Conservation (phyloP, 2,113 vertebrate genomes). For the Hippocampus comes region DNA sequence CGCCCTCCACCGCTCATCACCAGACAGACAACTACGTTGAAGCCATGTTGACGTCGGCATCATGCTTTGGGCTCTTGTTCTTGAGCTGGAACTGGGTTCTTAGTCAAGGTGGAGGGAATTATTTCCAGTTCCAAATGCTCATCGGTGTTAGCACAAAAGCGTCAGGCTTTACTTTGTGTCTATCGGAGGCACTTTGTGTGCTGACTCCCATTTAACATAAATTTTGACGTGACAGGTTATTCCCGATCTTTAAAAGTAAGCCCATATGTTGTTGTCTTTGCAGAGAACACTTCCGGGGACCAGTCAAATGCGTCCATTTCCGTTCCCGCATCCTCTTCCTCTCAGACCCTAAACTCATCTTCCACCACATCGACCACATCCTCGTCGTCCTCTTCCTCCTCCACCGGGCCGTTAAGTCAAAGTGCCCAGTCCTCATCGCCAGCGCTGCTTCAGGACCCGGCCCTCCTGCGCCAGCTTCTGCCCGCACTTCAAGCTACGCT, state of each 20-base stretch:
- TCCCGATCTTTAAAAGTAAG: background rate
- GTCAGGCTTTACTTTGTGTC: no score
- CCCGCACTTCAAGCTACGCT: slow-evolving; percentile 94
- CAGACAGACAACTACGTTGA: no score
- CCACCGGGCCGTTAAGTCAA: slow-evolving; percentile 80
- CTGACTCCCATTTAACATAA: no score
- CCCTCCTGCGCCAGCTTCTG: slow-evolving; percentile 92
- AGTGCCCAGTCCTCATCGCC: slow-evolving; percentile 85
- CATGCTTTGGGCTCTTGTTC: no score
- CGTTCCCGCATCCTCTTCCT: slow-evolving; percentile 73
- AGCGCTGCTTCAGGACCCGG: slow-evolving; percentile 93
- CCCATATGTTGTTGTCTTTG: background rate
- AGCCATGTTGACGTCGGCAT: no score
- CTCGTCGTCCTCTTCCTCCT: slow-evolving; percentile 70
- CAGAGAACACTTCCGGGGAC: slow-evolving; percentile 87
- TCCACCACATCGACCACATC: slow-evolving; percentile 60
- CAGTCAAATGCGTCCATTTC: slow-evolving; percentile 79
- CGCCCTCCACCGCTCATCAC: no score
- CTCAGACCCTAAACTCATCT: slow-evolving; percentile 76
- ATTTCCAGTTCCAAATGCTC: no score
- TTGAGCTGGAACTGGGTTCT: no score
- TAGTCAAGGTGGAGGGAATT: no score
- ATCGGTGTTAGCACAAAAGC: no score
- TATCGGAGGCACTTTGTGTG: no score
- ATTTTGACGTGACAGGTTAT: no score